Evolutionary conservation across 2,888 invertebrate genomes (phyloP).

Genomic region (Gymnocheta viridis): DNA sequence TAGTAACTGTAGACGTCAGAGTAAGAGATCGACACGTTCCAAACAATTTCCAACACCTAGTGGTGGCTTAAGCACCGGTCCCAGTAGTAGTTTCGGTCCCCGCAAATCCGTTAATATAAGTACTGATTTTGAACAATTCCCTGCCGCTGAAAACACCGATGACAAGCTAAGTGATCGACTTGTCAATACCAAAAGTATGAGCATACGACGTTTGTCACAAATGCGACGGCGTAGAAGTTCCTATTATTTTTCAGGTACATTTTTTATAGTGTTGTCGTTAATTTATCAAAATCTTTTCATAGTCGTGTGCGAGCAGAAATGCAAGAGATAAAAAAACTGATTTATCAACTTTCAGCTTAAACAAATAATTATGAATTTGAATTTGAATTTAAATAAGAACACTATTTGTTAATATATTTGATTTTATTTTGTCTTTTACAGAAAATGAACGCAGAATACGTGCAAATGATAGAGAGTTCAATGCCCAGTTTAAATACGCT

Average conservation of each 20-base stretch:
- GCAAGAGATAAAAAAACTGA: background rate
- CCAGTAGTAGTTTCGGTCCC: slow-evolving; percentile 51
- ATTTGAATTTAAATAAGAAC: background rate
- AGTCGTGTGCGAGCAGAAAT: no score
- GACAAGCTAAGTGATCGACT: slow-evolving; percentile 65
- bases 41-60: slow-evolving; percentile 64
- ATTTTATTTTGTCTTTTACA: slow-evolving; percentile 83
- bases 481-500: slow-evolving; percentile 98
- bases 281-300: background rate
- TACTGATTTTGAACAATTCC: slow-evolving; percentile 71
- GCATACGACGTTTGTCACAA: slow-evolving; percentile 79
- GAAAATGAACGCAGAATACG: slow-evolving; percentile 98
- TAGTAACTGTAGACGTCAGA: slow-evolving; percentile 69
- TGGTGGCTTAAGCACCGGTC: slow-evolving; percentile 48
- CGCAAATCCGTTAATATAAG: slow-evolving; percentile 70
- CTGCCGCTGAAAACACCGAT: slow-evolving; percentile 68
- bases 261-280: background rate
- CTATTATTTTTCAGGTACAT: slow-evolving; percentile 81
- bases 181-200: slow-evolving; percentile 65
- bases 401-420: background rate
- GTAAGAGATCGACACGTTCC: slow-evolving; percentile 67
- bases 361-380: background rate
- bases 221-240: slow-evolving; percentile 80
- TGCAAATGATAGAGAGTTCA: slow-evolving; percentile 97
- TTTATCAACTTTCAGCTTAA: background rate